Evolutionary conservation across 2,888 invertebrate genomes (phyloP), one percentile per base, ranked within the genome.

Genomic region (Sesamia inferens): DNA sequence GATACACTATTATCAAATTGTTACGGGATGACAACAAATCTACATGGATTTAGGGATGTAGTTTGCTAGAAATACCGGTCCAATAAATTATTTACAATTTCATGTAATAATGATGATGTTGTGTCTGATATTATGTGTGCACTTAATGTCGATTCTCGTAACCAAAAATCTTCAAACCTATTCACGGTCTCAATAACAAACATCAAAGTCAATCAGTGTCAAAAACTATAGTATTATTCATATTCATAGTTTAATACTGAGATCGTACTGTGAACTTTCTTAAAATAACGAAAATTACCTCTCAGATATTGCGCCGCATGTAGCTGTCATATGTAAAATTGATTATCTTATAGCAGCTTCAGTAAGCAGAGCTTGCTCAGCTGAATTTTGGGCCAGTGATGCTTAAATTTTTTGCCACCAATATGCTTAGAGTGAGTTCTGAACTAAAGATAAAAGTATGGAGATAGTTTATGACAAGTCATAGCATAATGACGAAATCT

Each of bases 1-100:
- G 31, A 47, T 66, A 78, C 58, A 68, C 64, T 68, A 76, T 69
- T 69, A 71, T 67, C 71, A 76, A 68, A 68, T 47, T 71, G 68
- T 76, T 63, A 24, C 19, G 31, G 13, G 48, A 51, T 65, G 24
- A 51, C 31, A 31, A 44, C 42, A 48, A n/a, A 2, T 55, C 39
- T 24, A 71, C 71, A 57, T 24, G 19, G 51, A 64, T 47, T 2
- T 57, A 58, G 11, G 59, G 58, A n/a, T 62, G 22, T 16, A n/a
- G n/a, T n/a, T n/a, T 31, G 13, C 54, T 61, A 31, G 55, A 59
- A 51, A 42, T 1, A 24, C 14, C 19, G 31, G 2, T 31, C 22
- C 8, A 6, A 16, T 24, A 57, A 7, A 47, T 19, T n/a, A n/a
- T n/a, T 31, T 31, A 31, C 3, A 31, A 31, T 31, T 1, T 31